These are phyloP conservation scores for Phytoseiulus persimilis DNA, from an alignment of 2,888 invertebrate genomes.

Conservation along the genomic window DNA sequence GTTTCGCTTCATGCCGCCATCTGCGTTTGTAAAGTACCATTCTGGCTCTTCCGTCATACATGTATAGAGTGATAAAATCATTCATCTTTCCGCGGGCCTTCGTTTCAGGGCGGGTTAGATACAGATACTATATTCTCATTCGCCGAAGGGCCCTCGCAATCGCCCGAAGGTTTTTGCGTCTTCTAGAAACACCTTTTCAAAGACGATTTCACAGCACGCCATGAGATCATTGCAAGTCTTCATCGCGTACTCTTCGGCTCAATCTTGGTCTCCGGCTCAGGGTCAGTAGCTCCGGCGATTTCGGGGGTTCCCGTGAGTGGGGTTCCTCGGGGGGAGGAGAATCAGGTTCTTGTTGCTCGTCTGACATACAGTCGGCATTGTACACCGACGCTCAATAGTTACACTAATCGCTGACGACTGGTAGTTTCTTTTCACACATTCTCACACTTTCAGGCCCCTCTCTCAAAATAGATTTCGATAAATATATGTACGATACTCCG, in stretches of 20 bases:
- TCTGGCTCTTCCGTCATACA: background rate
- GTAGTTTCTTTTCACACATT: background rate
- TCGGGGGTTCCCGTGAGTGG: background rate
- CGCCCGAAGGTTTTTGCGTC: slow-evolving; percentile 5
- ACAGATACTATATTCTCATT: background rate
- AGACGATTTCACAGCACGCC: background rate
- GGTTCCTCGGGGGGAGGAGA: background rate
- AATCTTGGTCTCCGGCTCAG: background rate
- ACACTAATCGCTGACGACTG: background rate
- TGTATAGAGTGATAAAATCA: background rate
- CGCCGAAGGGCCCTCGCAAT: background rate
- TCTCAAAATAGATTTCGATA: background rate
- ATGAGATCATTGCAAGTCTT: background rate
- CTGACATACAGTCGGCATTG: background rate
- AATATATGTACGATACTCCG: background rate
- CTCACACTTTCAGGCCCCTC: background rate
- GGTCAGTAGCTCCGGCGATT: background rate
- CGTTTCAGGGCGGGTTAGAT: background rate
- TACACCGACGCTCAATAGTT: background rate
- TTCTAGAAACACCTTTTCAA: slow-evolving; percentile 5
- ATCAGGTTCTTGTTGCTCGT: background rate
- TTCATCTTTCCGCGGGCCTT: background rate
- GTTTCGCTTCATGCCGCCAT: background rate
- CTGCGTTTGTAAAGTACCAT: background rate
- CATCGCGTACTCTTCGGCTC: background rate